These are phyloP conservation scores for Eulemur coronatus DNA, from an alignment of 2,797 vertebrate genomes.

Conservation along the genomic window DNA sequence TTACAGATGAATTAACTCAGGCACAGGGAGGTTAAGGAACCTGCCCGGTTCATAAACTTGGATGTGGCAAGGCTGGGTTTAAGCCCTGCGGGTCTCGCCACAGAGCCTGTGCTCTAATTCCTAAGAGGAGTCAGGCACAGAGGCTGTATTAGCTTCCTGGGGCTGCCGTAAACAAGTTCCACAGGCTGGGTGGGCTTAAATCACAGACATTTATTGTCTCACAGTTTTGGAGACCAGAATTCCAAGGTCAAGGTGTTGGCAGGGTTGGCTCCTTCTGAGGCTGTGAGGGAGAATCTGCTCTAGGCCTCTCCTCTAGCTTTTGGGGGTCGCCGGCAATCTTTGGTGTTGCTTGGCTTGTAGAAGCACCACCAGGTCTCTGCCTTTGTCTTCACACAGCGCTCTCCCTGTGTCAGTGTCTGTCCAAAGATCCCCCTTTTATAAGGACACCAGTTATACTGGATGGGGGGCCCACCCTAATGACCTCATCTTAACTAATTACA, in stretches of 20 bases:
- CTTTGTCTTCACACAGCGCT: neutral
- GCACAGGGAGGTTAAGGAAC: neutral
- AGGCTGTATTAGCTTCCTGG: neutral
- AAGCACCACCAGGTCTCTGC: neutral
- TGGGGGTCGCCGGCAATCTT: fast-evolving
- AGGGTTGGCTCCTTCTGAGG: neutral
- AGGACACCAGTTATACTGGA: neutral
- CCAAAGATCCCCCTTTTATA: neutral
- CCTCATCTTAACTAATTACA: neutral
- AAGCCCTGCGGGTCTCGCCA: neutral
- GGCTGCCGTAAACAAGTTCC: neutral
- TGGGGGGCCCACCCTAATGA: neutral
- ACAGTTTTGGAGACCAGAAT: neutral
- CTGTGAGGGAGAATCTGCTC: neutral
- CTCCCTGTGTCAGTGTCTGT: too few relatives aligned
- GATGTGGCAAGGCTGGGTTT: neutral
- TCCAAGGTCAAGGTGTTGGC: neutral
- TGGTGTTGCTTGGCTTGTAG: neutral
- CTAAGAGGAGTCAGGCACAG: neutral
- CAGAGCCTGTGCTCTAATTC: neutral
- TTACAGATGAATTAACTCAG: neutral
- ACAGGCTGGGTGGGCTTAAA: neutral
- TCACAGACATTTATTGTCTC: neutral
- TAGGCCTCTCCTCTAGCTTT: neutral
- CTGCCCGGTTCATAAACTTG: neutral